Conservation (phyloP, 2,113 vertebrate species). For the Lophochroa leadbeateri region DNA sequence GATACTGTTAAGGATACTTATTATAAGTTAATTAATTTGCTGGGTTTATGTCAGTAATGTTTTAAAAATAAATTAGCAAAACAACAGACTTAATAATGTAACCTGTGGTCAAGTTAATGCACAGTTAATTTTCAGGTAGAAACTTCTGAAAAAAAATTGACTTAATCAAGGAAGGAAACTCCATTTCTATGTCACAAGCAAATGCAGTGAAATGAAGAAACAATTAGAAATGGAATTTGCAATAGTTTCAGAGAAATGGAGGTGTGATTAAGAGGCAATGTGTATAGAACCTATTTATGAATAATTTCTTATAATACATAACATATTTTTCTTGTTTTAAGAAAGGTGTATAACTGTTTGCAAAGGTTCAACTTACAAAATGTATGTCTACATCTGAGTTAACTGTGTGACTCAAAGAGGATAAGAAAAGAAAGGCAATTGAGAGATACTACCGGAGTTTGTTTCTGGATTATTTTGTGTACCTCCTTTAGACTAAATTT, state of each 20-base stretch:
- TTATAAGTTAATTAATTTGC: not conserved
- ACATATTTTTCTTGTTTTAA: not conserved
- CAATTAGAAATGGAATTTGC: constrained; percentile 67
- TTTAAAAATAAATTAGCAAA: constrained; percentile 1
- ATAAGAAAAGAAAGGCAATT: not conserved
- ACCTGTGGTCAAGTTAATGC: constrained; percentile 30
- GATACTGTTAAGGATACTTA: not conserved
- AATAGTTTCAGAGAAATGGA: constrained; percentile 64
- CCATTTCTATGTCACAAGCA: constrained; percentile 42
- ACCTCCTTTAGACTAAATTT: not conserved
- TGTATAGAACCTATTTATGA: not conserved
- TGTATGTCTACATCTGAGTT: not conserved
- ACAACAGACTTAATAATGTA: constrained; percentile 18
- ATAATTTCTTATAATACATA: not conserved
- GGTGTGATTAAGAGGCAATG: constrained; percentile 66
- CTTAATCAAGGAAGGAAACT: constrained; percentile 66
- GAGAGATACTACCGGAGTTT: not conserved
- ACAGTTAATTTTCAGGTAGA: constrained; percentile 51
- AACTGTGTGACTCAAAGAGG: not conserved
- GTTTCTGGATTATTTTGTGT: not conserved
- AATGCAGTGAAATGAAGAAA: constrained; percentile 58
- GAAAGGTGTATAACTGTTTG: not conserved
- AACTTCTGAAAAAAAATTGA: constrained; percentile 51
- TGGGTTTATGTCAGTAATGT: not conserved
- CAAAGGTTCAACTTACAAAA: not conserved